A percentile compares a stretch with the other conserved stretches of the same genome.
Conservation (phyloP, 2,888 invertebrate genomes). For the Drosophila cognata region DNA sequence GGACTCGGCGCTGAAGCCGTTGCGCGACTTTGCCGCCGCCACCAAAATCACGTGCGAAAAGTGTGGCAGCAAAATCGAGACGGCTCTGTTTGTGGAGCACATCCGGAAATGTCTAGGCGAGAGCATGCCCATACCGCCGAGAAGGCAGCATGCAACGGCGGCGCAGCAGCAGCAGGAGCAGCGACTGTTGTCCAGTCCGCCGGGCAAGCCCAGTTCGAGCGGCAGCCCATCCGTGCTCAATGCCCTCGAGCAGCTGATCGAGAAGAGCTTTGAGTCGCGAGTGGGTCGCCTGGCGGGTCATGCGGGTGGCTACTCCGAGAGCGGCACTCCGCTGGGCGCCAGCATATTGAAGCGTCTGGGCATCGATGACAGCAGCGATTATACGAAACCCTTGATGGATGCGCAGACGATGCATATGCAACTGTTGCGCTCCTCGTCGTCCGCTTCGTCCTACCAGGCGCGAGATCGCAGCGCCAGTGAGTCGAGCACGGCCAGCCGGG, state of each 20-base stretch:
- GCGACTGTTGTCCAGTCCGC: slow-evolving; percentile 86
- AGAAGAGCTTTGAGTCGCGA: slow-evolving; percentile 97
- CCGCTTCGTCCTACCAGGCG: slow-evolving; percentile 87
- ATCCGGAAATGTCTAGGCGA: slow-evolving; percentile 95
- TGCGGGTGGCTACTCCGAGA: slow-evolving; percentile 60
- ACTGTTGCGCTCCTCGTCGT: slow-evolving; percentile 87
- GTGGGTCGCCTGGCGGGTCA: slow-evolving; percentile 87
- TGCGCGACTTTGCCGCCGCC: slow-evolving; percentile 87
- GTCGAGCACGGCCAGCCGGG: slow-evolving; percentile 93
- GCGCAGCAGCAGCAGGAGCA: slow-evolving; percentile 85
- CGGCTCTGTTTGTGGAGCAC: slow-evolving; percentile 96
- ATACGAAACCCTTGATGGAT: slow-evolving; percentile 95
- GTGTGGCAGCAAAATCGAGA: slow-evolving; percentile 97
- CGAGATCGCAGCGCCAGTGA: slow-evolving; percentile 95
- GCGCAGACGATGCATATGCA: slow-evolving; percentile 95
- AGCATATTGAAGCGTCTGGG: slow-evolving; percentile 96
- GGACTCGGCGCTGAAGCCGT: slow-evolving; percentile 85
- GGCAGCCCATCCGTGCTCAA: slow-evolving; percentile 93
- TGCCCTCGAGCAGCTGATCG: slow-evolving; percentile 98
- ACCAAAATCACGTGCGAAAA: slow-evolving; percentile 97
- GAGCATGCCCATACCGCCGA: slow-evolving; percentile 84
- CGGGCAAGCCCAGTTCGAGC: slow-evolving; percentile 85
- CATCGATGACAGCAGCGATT: slow-evolving; percentile 96
- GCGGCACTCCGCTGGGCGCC: slow-evolving; percentile 92
- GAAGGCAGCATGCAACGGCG: slow-evolving; percentile 86